Conservation (phyloP, 2,797 vertebrate species). For the Microctenopoma stevenorrisi region DNA sequence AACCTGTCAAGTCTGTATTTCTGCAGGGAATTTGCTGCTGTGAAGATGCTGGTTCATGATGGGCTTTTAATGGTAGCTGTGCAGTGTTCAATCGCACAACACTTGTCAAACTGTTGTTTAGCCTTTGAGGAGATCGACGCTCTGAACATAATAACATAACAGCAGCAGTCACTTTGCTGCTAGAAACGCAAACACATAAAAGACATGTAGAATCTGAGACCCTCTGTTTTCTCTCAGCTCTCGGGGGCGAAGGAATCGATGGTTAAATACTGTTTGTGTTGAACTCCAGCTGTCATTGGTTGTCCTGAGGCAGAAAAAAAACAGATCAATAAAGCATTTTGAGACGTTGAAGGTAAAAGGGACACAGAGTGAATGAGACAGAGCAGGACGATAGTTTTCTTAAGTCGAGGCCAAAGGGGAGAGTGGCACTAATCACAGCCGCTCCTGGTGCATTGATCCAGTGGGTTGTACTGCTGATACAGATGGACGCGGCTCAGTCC, state of each 20-base stretch:
- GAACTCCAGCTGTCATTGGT: constrained; percentile 7
- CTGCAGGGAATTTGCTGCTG: neutral
- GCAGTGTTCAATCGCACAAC: constrained; percentile 1
- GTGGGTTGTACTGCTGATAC: constrained; percentile 47
- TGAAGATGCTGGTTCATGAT: constrained; percentile 42
- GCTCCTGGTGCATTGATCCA: constrained; percentile 51
- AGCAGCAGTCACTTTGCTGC: constrained; percentile 21
- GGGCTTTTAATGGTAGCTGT: constrained; percentile 14
- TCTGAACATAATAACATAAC: constrained; percentile 28
- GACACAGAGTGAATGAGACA: constrained; percentile 36
- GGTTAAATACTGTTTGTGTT: constrained; percentile 5
- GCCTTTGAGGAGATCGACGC: constrained; percentile 26
- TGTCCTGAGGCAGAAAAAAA: constrained; percentile 24
- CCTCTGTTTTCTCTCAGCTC: neutral
- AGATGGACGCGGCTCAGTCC: constrained; percentile 18
- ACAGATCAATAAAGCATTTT: constrained; percentile 57
- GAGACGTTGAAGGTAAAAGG: constrained; percentile 52
- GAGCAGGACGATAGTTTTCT: constrained; percentile 49
- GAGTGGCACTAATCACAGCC: constrained; percentile 56
- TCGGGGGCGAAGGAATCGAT: constrained; percentile 11
- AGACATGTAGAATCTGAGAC: constrained; percentile 3
- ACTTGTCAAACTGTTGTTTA: constrained; percentile 12
- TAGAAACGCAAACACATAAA: constrained; percentile 18
- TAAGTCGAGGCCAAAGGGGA: constrained; percentile 39
- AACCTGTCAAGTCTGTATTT: constrained; percentile 30